Evolutionary conservation across 2,888 invertebrate genomes (phyloP).

Genomic region (Lottia gigantea): DNA sequence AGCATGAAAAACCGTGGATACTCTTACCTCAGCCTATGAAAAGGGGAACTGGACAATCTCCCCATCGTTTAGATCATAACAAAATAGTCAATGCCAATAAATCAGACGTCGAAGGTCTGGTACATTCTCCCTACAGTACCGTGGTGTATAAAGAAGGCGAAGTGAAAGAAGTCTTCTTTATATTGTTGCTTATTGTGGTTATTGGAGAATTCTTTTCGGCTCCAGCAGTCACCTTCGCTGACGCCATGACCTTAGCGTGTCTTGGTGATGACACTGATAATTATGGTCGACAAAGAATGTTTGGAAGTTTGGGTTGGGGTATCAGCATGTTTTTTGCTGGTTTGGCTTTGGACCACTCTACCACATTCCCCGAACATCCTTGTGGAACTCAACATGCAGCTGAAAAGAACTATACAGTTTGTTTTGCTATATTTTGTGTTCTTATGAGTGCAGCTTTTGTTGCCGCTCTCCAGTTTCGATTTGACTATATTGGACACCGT

Average conservation of each 20-base stretch:
- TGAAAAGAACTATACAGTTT: conserved; percentile 98
- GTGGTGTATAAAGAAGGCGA: conserved; percentile 89
- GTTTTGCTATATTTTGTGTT: conserved; percentile 97
- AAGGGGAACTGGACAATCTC: conserved; percentile 38
- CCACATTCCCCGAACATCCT: conserved; percentile 92
- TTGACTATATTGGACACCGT: conserved; percentile 64
- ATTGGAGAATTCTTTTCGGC: conserved; percentile 98
- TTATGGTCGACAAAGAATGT: conserved; percentile 96
- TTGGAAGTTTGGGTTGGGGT: conserved; percentile 97
- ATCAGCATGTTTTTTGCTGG: conserved; percentile 98
- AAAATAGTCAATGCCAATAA: conserved; percentile 50
- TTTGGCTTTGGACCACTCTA: conserved; percentile 86
- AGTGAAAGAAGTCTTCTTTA: conserved; percentile 95
- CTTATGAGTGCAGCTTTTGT: conserved; percentile 95
- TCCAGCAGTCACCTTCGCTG: conserved; percentile 90
- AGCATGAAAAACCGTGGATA: not conserved
- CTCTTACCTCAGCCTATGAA: not conserved
- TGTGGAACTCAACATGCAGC: conserved; percentile 83
- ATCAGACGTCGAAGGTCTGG: conserved; percentile 46
- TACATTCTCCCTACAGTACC: conserved; percentile 86
- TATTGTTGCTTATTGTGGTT: conserved; percentile 89
- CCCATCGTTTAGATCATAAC: conserved; percentile 42
- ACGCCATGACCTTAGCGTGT: conserved; percentile 73
- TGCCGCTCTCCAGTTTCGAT: conserved; percentile 86
- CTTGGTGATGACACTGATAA: conserved; percentile 82